Percentiles rank a stretch among this genome's conserved stretches.
phyloP scores from a whole-genome alignment of 2,888 invertebrate species.

The Dermolepida albohirtum region DNA sequence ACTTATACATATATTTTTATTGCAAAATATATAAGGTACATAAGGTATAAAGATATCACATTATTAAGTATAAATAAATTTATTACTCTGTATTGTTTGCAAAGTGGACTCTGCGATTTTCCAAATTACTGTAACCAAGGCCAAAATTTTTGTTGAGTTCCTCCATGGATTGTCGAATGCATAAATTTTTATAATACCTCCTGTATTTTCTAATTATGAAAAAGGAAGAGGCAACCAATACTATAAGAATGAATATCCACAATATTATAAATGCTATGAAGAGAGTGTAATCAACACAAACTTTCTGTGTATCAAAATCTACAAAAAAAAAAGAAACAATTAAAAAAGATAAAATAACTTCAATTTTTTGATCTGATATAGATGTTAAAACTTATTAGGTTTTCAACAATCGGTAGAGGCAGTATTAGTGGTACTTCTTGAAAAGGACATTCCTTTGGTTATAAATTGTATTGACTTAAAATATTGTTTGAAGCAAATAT shows the following conservation, averaged over 20 bases:
- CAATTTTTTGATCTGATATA: too few species aligned
- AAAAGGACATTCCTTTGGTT: too few species aligned
- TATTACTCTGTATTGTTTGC: conserved; percentile 65
- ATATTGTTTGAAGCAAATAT: too few species aligned
- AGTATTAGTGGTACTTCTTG: too few species aligned
- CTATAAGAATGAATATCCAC: conserved; percentile 70
- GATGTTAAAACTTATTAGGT: too few species aligned
- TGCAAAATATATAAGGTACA: conserved; percentile 6
- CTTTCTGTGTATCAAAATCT: conserved; percentile 62
- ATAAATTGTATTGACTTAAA: too few species aligned
- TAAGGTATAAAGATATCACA: conserved; percentile 31
- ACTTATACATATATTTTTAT: not conserved
- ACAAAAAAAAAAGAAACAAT: conserved; percentile 40
- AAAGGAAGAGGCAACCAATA: conserved; percentile 68
- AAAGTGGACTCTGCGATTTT: conserved; percentile 78
- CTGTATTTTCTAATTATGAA: conserved; percentile 69
- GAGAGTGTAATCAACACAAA: conserved; percentile 66
- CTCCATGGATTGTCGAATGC: conserved; percentile 63
- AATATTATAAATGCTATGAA: conserved; percentile 70
- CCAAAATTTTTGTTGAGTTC: conserved; percentile 72
- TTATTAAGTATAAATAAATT: not conserved
- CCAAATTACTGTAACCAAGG: conserved; percentile 72
- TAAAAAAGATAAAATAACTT: too few species aligned
- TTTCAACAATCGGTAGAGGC: too few species aligned
- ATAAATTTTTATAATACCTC: conserved; percentile 65